Percentiles rank a stretch among this genome's conserved stretches.
These are phyloP conservation scores for Habroteleia sp. DNA, from an alignment of 2,888 invertebrate species.

Conservation along the genomic window DNA sequence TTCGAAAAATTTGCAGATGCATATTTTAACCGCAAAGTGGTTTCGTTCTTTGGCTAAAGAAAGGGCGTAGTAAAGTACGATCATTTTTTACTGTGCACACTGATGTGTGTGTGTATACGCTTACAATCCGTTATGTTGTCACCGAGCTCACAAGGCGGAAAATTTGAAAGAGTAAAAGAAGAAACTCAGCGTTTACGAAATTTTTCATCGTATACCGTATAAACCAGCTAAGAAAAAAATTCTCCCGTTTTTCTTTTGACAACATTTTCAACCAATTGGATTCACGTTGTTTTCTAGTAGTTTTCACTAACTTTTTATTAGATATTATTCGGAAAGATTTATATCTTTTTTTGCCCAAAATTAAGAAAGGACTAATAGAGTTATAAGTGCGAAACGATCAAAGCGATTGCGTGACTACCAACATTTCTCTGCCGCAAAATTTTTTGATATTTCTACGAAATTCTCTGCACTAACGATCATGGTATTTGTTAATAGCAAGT, in stretches of 20 bases:
- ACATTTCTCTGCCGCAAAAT: slow-evolving; percentile 5
- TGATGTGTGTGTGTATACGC: slow-evolving; percentile 62
- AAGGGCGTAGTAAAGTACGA: slow-evolving; percentile 60
- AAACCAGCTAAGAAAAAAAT: slow-evolving; percentile 3
- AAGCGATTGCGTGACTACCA: not conserved
- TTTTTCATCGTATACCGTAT: slow-evolving; percentile 39
- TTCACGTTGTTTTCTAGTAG: too few species aligned
- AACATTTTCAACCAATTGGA: not conserved
- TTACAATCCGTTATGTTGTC: slow-evolving; percentile 60
- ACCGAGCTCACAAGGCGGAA: slow-evolving; percentile 58
- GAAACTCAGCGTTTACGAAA: slow-evolving; percentile 52
- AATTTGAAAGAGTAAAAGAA: slow-evolving; percentile 61
- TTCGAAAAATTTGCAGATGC: slow-evolving; percentile 64
- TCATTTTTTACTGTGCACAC: slow-evolving; percentile 61
- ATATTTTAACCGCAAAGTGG: slow-evolving; percentile 68
- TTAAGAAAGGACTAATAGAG: not conserved
- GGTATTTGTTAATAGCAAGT: slow-evolving; percentile 35
- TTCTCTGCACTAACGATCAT: slow-evolving; percentile 39
- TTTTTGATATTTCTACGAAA: slow-evolving; percentile 25
- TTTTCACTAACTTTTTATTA: too few species aligned
- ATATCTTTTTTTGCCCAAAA: too few species aligned
- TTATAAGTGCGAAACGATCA: slow-evolving; percentile 1
- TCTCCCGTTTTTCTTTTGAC: not conserved
- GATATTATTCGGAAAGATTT: too few species aligned
- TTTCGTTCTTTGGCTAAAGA: slow-evolving; percentile 59